Conservation (phyloP, 1,140 invertebrate genomes). For the Anoplophora glabripennis region DNA sequence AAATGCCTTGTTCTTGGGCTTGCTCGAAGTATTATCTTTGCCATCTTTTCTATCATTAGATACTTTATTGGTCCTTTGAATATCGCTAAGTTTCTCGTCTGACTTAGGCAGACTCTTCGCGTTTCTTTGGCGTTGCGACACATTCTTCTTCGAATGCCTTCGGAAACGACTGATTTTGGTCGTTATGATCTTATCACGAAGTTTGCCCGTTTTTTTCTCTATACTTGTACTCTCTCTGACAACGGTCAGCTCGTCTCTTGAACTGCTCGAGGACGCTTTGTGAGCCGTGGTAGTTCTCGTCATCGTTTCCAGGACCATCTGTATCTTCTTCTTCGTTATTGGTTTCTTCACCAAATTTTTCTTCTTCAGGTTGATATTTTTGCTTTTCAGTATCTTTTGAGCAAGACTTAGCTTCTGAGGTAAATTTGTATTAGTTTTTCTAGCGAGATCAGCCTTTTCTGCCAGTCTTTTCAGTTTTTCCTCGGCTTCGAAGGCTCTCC, state of each 20-base stretch:
- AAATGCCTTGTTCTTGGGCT: neutral
- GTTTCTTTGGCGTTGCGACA: constrained; percentile 11
- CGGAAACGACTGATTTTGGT: constrained; percentile 16
- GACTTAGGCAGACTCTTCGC: too few species aligned
- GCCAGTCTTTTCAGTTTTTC: constrained; percentile 30
- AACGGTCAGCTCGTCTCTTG: neutral
- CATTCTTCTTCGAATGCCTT: constrained; percentile 15
- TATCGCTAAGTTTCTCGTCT: too few species aligned
- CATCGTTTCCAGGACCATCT: constrained; percentile 22
- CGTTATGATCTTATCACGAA: constrained; percentile 6
- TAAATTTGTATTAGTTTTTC: constrained; percentile 13
- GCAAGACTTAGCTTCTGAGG: constrained; percentile 10
- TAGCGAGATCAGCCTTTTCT: constrained; percentile 17
- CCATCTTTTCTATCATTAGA: constrained; percentile 18
- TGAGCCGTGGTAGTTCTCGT: neutral
- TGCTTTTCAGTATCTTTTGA: constrained; percentile 20
- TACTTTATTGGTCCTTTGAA: neutral
- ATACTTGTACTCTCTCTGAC: constrained; percentile 5
- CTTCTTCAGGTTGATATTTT: constrained; percentile 26
- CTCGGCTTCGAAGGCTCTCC: constrained; percentile 24
- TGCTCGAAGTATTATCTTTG: neutral
- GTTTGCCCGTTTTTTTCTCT: constrained; percentile 8
- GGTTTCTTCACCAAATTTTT: constrained; percentile 17
- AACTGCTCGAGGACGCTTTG: neutral
- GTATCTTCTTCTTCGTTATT: constrained; percentile 22